Evolutionary conservation across 2,113 vertebrate genomes (phyloP), one percentile per base, ranked within the genome.

Genomic region (Cromileptes altivelis): DNA sequence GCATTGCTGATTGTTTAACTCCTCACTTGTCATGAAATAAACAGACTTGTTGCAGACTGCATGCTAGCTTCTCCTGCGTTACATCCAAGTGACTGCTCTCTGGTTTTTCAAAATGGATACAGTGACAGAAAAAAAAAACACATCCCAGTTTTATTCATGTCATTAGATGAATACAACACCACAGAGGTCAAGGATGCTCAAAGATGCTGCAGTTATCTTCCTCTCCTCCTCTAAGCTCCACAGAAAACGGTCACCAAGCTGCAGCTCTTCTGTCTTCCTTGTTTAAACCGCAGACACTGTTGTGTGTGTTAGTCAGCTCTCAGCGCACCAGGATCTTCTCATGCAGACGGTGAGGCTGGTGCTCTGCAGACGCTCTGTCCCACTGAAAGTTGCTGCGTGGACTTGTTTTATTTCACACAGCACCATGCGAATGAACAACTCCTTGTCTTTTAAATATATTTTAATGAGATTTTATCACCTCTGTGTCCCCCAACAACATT

Each of bases 201-300:
- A 1, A 30, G 33, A 45, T 70, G 81, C 30, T 33, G 79, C 40
- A 4, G 50, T 74, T 69, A 62, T 75, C 58, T 60, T 30, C 73
- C 25, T 64, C 53, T 30, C 30, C 33, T 6, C 61, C 47, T 17
- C 74, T 42, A 27, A 63, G 57, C 72, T 70, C 67, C 63, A 45
- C 21, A 12, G 74, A 61, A 57, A 82, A 64, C 4, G 70, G 63
- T 57, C 57, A 37, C 14, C 55, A 58, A 27, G 67, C 70, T 11
- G 73, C 73, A 79, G 75, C 40, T 84, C 85, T 75, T 84, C 83
- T 50, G 47, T 80, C 72, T 63, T 86, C 63, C 67, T 64, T 19
- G 71, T 60, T 79, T 58, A 27, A 85, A 19, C 21, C 42, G 21
- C 49, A 58, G 70, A 83, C 7, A 18, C 25, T n/a, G 55, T 55